A percentile compares a stretch with the other conserved stretches of the same genome.
These are phyloP conservation scores for Pedionomus torquatus DNA, from an alignment of 2,113 vertebrate genomes.

Conservation along the genomic window DNA sequence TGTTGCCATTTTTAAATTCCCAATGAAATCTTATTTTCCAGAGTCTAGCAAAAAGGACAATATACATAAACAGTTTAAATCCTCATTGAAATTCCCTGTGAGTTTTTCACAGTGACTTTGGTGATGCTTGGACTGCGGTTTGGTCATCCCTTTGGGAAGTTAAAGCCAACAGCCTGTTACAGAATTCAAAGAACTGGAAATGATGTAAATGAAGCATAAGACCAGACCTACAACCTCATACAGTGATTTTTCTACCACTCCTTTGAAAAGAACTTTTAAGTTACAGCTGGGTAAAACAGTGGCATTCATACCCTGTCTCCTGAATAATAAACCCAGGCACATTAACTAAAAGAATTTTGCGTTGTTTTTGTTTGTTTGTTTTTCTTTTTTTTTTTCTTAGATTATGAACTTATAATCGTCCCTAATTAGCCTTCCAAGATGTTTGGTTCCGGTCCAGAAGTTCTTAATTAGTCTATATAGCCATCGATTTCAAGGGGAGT, in stretches of 20 bases:
- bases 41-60: neutral
- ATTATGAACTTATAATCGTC: neutral
- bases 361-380: no score
- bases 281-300: neutral
- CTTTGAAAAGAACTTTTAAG: neutral
- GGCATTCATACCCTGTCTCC: neutral
- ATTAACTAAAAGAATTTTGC: neutral
- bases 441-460: conserved; percentile 7
- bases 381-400: neutral
- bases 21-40: neutral
- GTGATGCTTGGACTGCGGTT: neutral
- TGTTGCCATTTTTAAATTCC: neutral
- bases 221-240: neutral
- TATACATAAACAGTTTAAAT: neutral
- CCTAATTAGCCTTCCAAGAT: neutral
- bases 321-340: neutral
- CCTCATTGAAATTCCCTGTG: neutral
- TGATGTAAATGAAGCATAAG: neutral
- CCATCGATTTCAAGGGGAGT: neutral
- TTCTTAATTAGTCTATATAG: neutral
- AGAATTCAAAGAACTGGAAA: neutral
- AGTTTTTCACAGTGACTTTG: neutral
- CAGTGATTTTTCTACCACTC: neutral
- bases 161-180: neutral
- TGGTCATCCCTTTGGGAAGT: neutral